Evolutionary conservation across 2,113 vertebrate genomes (phyloP), one percentile per base, ranked within the genome.

Genomic region (Elaphurus davidianus): DNA sequence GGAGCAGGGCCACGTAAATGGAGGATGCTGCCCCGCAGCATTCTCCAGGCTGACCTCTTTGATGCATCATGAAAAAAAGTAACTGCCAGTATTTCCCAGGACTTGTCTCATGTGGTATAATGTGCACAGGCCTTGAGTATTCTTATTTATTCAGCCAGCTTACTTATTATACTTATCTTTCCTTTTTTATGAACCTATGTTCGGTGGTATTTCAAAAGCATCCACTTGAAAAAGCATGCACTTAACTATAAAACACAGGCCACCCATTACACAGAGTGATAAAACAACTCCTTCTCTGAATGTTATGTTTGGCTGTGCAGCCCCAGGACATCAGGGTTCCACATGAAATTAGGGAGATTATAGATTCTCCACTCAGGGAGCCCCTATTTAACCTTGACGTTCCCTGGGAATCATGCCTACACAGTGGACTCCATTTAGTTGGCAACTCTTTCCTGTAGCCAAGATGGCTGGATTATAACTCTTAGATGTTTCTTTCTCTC

Each of bases 241-340:
- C 52, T 97, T 84, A 94, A 57, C 50, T 95, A 54, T 91, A 86
- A 89, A 97, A 71, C 78, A 85, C 15, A 28, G 85, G 40, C 87
- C 67, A 47, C 59, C 62, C 40, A 3, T 96, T 87, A 45, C 13
- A 95, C 23, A 90, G 90, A 90, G 55, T 0, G 12, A 92, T 94
- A 85, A 89, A 95, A 36, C 1, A 28, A 45, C 27, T 95, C n/a
- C 59, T 54, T 87, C 52, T 87, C 27, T 78, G 97, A 83, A 97
- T 52, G 43, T 96, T 54, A 55, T 59, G 30, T 71, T 94, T 97
- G 47, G 40, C 78, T 94, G 78, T 94, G 33, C 33, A 97, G 76
- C 84, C 87, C 47, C 83, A 59, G 91, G 76, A 54, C 33, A 60
- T 90, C n/a, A 33, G 74, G 86, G 12, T n/a, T 60, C n/a, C 67